These are phyloP conservation scores for Opisthocomus hoazin DNA, from an alignment of 2,113 vertebrate species.

Conservation along the genomic window DNA sequence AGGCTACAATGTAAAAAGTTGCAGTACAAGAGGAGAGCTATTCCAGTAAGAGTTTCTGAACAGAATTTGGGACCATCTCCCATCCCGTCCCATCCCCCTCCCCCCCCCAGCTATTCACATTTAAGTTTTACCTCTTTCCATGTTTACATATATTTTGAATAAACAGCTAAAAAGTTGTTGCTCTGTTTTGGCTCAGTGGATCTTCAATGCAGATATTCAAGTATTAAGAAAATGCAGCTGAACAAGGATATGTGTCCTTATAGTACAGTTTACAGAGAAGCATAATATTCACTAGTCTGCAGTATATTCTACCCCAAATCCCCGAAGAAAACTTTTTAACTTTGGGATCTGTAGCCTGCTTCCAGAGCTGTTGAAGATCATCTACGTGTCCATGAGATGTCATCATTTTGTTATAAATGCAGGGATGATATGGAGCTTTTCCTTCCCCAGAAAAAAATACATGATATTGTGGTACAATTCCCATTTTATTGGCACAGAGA, in stretches of 20 bases:
- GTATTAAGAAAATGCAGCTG: conserved; percentile 82
- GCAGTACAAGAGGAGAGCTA: conserved; percentile 12
- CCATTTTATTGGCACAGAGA: conserved; percentile 86
- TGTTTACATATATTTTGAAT: not conserved
- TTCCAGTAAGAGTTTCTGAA: not conserved
- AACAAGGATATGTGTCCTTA: conserved; percentile 80
- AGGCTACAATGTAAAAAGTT: conserved; percentile 2
- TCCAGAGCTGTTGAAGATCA: conserved; percentile 84
- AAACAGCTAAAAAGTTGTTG: conserved; percentile 24
- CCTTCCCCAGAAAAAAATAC: conserved; percentile 89
- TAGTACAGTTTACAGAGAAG: conserved; percentile 81
- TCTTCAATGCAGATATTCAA: conserved; percentile 59
- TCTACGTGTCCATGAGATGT: conserved; percentile 87
- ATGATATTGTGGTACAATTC: conserved; percentile 84
- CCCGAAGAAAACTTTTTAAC: conserved; percentile 70
- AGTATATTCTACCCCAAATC: conserved; percentile 78
- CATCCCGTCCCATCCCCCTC: not conserved
- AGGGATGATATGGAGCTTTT: conserved; percentile 86
- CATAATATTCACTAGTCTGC: conserved; percentile 78
- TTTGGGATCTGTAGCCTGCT: conserved; percentile 73
- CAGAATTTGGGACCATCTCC: not conserved
- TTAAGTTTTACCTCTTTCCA: conserved; percentile 27
- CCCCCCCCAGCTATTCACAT: not conserved
- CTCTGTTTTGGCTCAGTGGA: conserved; percentile 70
- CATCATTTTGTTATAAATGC: conserved; percentile 93